A percentile compares a stretch with the other conserved stretches of the same genome.
Conservation (phyloP, 2,113 vertebrate species). For the Anguilla rostrata region DNA sequence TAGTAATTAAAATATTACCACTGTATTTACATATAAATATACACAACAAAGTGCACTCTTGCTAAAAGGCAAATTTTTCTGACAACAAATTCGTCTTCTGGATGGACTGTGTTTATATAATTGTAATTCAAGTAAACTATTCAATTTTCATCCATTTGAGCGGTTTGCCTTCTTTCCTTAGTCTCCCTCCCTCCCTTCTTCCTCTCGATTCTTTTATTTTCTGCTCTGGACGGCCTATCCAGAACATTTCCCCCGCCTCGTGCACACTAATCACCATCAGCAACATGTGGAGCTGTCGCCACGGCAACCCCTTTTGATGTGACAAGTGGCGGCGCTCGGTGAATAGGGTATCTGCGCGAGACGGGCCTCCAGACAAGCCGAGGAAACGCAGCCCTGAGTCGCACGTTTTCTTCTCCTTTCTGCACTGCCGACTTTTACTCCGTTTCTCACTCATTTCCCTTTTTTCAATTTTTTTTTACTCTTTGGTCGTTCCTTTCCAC, state of each 20-base stretch:
- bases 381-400: slow-evolving; percentile 34
- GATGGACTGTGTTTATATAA: slow-evolving; percentile 11
- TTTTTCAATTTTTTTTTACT: slow-evolving; percentile 16
- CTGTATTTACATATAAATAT: too few relatives aligned
- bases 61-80: too few relatives aligned
- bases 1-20: too few relatives aligned
- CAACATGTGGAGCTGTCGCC: slow-evolving; percentile 56
- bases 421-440: background rate
- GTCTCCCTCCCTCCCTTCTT: slow-evolving; percentile 12
- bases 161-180: background rate
- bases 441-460: slow-evolving; percentile 17
- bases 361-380: slow-evolving; percentile 45
- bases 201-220: slow-evolving; percentile 11
- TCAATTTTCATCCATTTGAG: background rate
- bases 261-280: slow-evolving; percentile 43
- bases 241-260: slow-evolving; percentile 38
- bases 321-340: slow-evolving; percentile 55
- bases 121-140: slow-evolving; percentile 12
- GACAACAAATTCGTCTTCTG: too few relatives aligned
- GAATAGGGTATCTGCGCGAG: slow-evolving; percentile 50
- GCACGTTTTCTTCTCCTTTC: slow-evolving; percentile 36
- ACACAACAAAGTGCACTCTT: background rate
- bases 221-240: slow-evolving; percentile 38
- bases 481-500: background rate
- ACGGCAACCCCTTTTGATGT: slow-evolving; percentile 66